These are phyloP conservation scores for Falcaria lacertinaria DNA, from an alignment of 2,888 invertebrate species.

Conservation along the genomic window DNA sequence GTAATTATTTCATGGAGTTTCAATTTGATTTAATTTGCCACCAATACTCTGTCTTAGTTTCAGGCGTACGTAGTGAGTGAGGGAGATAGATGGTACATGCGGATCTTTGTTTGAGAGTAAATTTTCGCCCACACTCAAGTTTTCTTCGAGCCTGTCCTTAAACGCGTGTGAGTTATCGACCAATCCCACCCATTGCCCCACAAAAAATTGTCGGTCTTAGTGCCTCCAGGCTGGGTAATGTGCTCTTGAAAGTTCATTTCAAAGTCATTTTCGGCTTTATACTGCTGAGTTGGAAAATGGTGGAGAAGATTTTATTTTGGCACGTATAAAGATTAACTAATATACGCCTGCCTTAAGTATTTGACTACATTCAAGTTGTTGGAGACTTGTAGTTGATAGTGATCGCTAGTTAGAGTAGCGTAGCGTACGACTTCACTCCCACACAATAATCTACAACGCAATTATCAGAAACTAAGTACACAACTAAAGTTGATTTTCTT, in stretches of 20 bases:
- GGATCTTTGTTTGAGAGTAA: conserved; percentile 11
- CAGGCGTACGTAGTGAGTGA: not conserved
- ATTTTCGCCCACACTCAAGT: conserved; percentile 9
- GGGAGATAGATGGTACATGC: not conserved
- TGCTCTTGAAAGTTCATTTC: conserved; percentile 21
- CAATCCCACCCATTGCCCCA: conserved; percentile 11
- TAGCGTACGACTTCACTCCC: no score
- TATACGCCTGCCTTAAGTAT: no score
- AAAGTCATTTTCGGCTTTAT: conserved; percentile 16
- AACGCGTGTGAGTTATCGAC: conserved; percentile 24
- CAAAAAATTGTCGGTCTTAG: conserved; percentile 11
- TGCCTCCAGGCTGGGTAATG: conserved; percentile 15
- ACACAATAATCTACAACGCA: no score
- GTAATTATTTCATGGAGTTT: no score
- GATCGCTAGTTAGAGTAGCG: no score
- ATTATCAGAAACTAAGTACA: no score
- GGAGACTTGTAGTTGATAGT: no score
- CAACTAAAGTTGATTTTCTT: no score
- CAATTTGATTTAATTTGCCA: not conserved
- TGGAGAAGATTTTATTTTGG: conserved; percentile 6
- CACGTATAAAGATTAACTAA: no score
- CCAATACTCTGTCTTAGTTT: not conserved
- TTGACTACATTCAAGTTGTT: no score
- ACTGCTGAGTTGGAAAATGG: conserved; percentile 18
- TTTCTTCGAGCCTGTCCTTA: conserved; percentile 11